Conservation (phyloP, 2,797 vertebrate genomes). For the Melanotaenia pygmaea region DNA sequence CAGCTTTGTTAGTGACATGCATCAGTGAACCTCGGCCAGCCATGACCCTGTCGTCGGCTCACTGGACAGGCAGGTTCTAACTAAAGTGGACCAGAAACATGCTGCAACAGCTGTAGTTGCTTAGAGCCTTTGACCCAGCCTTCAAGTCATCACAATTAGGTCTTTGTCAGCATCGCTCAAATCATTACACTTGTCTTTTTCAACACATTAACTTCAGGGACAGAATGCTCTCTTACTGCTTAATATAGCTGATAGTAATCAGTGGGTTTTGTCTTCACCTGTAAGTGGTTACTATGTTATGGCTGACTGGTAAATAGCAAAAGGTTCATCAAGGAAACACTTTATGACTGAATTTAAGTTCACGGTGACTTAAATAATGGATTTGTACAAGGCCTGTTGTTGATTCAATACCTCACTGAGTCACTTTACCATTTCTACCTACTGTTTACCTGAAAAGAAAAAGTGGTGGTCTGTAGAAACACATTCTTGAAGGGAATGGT, state of each 20-base stretch:
- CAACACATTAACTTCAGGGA: background rate
- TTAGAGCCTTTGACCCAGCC: background rate
- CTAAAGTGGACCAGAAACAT: too few species aligned
- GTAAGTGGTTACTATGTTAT: background rate
- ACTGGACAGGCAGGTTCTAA: background rate
- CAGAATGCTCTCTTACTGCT: background rate
- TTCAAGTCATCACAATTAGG: background rate
- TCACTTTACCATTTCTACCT: background rate
- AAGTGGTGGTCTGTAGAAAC: conserved; percentile 81
- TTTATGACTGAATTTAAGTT: background rate
- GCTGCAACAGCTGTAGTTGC: background rate
- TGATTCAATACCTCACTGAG: background rate
- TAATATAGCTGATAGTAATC: background rate
- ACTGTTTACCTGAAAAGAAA: conserved; percentile 71
- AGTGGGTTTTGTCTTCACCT: background rate
- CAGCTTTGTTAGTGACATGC: background rate
- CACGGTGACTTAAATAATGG: background rate
- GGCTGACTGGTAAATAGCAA: background rate
- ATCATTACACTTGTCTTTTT: background rate
- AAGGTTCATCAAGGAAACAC: background rate
- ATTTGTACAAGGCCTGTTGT: background rate
- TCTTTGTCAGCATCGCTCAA: background rate
- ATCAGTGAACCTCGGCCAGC: background rate
- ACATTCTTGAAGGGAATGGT: conserved; percentile 90
- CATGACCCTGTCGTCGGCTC: background rate